These are phyloP conservation scores for Melanotaenia maccullochi DNA, from an alignment of 2,797 vertebrate genomes.

Conservation along the genomic window DNA sequence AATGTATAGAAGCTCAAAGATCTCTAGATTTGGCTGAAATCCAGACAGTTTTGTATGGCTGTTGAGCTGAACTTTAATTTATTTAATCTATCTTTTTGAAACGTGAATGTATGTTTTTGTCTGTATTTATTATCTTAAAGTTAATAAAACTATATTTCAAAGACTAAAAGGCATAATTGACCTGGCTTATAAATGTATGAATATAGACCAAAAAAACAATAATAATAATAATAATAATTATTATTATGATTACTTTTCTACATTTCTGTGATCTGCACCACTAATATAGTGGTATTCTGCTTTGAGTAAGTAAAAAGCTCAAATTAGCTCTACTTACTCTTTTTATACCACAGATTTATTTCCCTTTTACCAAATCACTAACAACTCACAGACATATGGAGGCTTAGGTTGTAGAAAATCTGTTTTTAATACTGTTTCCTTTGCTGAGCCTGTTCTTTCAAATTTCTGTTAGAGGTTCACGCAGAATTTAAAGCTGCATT, in stretches of 20 bases:
- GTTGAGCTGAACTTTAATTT: not conserved
- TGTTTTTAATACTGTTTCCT: not conserved
- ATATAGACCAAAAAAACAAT: not conserved
- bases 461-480: not conserved
- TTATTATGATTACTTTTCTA: not conserved
- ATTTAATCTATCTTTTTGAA: not conserved
- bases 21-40: not conserved
- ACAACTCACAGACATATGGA: not conserved
- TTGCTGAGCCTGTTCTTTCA: not conserved
- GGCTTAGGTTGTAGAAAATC: not conserved
- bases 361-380: not conserved
- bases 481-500: not conserved
- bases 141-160: not conserved
- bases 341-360: not conserved
- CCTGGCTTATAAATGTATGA: not conserved
- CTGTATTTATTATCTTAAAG: not conserved
- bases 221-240: too few relatives aligned
- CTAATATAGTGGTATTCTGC: not conserved
- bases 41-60: not conserved
- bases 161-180: too few relatives aligned
- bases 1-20: not conserved
- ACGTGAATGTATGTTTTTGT: not conserved
- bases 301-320: not conserved
- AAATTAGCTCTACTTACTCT: not conserved
- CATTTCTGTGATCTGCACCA: not conserved